Conservation (phyloP, 2,797 vertebrate genomes). For the Hozukius guyotensis region DNA sequence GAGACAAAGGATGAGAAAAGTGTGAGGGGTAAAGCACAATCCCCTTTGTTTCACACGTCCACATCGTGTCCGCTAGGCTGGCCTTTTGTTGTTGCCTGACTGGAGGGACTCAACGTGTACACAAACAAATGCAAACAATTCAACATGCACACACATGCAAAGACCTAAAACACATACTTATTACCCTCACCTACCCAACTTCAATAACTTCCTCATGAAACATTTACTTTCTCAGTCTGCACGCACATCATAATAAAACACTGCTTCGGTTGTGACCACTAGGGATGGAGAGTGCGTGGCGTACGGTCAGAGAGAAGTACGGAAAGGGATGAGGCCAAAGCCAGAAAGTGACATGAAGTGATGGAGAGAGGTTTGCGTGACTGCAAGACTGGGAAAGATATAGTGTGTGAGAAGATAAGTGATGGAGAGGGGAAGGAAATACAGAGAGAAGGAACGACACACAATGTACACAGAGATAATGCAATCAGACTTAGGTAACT, state of each 20-base stretch:
- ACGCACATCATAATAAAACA: neutral
- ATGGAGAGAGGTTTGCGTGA: conserved; percentile 3
- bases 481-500: neutral
- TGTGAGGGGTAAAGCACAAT: neutral
- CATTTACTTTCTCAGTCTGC: conserved; percentile 1
- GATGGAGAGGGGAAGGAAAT: neutral
- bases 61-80: neutral
- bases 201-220: neutral
- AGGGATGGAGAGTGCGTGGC: neutral
- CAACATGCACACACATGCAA: neutral
- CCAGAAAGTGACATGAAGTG: conserved; percentile 16
- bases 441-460: neutral
- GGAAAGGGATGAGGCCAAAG: neutral
- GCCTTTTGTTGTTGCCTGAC: neutral
- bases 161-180: neutral
- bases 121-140: neutral
- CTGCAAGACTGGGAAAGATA: neutral
- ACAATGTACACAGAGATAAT: neutral
- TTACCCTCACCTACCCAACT: neutral
- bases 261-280: neutral
- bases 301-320: neutral
- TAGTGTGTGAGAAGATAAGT: neutral
- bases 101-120: neutral
- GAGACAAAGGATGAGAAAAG: neutral
- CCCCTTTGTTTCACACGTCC: neutral